Percentiles rank a stretch among this genome's conserved stretches.
Evolutionary conservation across 2,113 vertebrate genomes (phyloP).

Genomic region (Loxodonta africana): DNA sequence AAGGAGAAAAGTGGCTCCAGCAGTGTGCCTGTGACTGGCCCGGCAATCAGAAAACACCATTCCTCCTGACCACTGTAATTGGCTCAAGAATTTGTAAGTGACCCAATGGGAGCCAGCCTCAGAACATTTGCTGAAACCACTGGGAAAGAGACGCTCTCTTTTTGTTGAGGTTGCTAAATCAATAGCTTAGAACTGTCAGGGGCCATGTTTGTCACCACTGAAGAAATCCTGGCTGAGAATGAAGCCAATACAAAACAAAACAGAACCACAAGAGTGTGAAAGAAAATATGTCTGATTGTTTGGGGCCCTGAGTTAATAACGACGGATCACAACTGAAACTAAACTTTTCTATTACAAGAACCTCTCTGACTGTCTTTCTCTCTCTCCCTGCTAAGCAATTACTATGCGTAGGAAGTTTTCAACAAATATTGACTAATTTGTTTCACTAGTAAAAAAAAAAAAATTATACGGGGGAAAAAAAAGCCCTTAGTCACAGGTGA

Average conservation of each 20-base stretch:
- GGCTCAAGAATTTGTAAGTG: background rate
- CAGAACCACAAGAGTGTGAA: background rate
- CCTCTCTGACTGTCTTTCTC: background rate
- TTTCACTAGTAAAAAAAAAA: too few relatives aligned
- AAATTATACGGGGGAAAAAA: background rate
- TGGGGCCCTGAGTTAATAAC: background rate
- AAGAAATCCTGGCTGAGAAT: background rate
- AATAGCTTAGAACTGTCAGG: background rate
- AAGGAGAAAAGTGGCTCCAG: background rate
- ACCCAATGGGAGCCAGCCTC: background rate
- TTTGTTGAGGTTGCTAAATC: background rate
- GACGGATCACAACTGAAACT: background rate
- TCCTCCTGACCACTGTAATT: background rate
- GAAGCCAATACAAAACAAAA: background rate
- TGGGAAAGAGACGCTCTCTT: background rate
- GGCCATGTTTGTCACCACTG: background rate
- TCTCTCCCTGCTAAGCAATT: background rate
- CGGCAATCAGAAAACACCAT: background rate
- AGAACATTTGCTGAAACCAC: constrained; percentile 5
- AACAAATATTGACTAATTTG: constrained; percentile 21
- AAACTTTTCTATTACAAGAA: background rate
- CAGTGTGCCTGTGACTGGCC: background rate
- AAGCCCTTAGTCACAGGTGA: background rate
- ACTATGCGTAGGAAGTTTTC: background rate
- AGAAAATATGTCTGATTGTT: background rate